phyloP scores from a whole-genome alignment of 2,888 invertebrate species.

The Hirtodrosophila histrioides region DNA sequence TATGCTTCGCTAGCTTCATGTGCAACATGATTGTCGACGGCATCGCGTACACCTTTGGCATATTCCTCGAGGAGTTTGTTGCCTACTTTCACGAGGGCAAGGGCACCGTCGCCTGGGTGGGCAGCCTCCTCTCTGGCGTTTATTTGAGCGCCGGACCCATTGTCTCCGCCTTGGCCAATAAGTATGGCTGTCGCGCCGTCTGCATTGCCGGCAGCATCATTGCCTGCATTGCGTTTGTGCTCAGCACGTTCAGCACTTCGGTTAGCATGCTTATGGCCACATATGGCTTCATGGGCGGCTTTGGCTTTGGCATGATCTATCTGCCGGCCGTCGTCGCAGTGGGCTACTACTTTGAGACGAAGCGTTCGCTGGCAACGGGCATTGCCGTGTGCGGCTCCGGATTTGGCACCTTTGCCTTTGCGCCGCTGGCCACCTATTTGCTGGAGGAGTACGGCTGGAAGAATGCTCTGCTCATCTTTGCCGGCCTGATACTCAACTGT shows the following conservation, averaged over 20 bases:
- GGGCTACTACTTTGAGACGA: conserved; percentile 98
- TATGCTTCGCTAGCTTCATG: conserved; percentile 98
- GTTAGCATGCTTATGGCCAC: conserved; percentile 95
- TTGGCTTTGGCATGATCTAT: conserved; percentile 97
- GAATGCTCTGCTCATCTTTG: conserved; percentile 94
- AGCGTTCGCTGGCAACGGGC: conserved; percentile 96
- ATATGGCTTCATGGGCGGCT: conserved; percentile 96
- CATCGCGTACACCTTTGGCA: conserved; percentile 99
- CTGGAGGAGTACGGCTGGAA: conserved; percentile 94
- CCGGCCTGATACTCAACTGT: conserved; percentile 96
- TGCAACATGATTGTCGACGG: conserved; percentile 99
- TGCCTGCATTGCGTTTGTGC: conserved; percentile 92
- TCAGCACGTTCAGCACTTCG: conserved; percentile 94
- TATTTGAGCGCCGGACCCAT: conserved; percentile 98
- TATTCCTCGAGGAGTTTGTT: conserved; percentile 93
- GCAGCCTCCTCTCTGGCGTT: conserved; percentile 96
- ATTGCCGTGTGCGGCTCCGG: conserved; percentile 98
- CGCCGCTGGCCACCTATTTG: conserved; percentile 93
- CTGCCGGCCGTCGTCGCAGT: conserved; percentile 98
- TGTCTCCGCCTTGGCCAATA: conserved; percentile 97
- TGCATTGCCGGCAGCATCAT: conserved; percentile 96
- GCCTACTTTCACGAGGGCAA: conserved; percentile 93
- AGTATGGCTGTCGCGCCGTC: conserved; percentile 96
- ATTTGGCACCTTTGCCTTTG: conserved; percentile 97
- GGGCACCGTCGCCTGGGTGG: conserved; percentile 96